A percentile compares a stretch with the other conserved stretches of the same genome.
These are phyloP conservation scores for Enhydra lutris DNA, from an alignment of 2,113 vertebrate genomes.

Conservation along the genomic window DNA sequence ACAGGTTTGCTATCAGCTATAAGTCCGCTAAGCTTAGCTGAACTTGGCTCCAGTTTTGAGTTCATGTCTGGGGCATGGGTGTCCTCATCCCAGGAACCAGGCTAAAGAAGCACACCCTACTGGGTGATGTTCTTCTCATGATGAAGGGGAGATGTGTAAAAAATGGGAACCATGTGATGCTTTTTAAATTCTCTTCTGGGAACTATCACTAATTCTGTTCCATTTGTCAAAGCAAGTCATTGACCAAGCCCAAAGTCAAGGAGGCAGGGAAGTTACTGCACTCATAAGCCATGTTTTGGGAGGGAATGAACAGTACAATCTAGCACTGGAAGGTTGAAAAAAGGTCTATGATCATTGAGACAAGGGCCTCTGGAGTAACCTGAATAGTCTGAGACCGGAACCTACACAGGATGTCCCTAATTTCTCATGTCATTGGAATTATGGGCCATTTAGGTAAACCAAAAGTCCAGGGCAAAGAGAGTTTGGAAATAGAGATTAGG, in stretches of 20 bases:
- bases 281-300: background rate
- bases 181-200: background rate
- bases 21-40: background rate
- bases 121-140: background rate
- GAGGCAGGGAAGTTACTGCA: background rate
- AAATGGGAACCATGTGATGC: background rate
- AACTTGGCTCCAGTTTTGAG: background rate
- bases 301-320: background rate
- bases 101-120: background rate
- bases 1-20: background rate
- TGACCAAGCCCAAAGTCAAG: background rate
- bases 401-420: background rate
- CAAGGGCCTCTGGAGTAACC: background rate
- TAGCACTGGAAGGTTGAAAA: background rate
- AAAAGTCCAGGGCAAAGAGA: background rate
- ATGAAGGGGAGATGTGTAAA: background rate
- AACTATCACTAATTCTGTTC: background rate
- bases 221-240: background rate
- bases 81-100: background rate
- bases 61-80: background rate
- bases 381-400: background rate
- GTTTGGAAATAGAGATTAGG: background rate
- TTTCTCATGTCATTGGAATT: background rate
- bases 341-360: background rate
- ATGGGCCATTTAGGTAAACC: background rate